Evolutionary conservation across 2,888 invertebrate species (phyloP).

Genomic region (Opisthograptis luteolata): DNA sequence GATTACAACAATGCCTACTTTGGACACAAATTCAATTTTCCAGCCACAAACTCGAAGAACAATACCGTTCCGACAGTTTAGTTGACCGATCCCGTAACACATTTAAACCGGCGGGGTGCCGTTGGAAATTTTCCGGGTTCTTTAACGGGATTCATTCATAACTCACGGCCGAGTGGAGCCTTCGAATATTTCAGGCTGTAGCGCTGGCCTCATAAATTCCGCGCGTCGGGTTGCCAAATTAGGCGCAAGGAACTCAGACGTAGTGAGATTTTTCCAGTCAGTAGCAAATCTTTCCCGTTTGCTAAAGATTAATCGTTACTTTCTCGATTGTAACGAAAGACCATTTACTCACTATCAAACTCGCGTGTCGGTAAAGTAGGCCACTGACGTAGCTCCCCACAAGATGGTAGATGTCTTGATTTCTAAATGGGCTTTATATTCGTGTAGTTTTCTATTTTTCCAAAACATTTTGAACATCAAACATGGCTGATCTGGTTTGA

Average conservation of each 20-base stretch:
- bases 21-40: constrained; percentile 3
- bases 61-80: constrained; percentile 31
- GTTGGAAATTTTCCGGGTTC: constrained; percentile 83
- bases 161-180: constrained; percentile 82
- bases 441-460: no score
- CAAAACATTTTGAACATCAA: no score
- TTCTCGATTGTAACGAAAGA: no score
- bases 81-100: constrained; percentile 44
- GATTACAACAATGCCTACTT: not conserved
- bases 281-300: constrained; percentile 11
- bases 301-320: no score
- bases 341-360: no score
- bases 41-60: constrained; percentile 26
- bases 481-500: no score
- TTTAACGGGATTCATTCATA: constrained; percentile 84
- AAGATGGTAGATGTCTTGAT: no score
- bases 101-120: constrained; percentile 55
- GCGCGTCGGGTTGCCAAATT: constrained; percentile 84
- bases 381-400: no score
- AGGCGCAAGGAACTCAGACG: constrained; percentile 79
- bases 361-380: no score
- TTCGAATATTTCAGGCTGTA: constrained; percentile 82
- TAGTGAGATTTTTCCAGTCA: constrained; percentile 9
- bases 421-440: no score
- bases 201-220: constrained; percentile 77